Percentiles rank a stretch among this genome's conserved stretches.
phyloP scores from a whole-genome alignment of 2,888 invertebrate species.

The Eucera pruinosa region DNA sequence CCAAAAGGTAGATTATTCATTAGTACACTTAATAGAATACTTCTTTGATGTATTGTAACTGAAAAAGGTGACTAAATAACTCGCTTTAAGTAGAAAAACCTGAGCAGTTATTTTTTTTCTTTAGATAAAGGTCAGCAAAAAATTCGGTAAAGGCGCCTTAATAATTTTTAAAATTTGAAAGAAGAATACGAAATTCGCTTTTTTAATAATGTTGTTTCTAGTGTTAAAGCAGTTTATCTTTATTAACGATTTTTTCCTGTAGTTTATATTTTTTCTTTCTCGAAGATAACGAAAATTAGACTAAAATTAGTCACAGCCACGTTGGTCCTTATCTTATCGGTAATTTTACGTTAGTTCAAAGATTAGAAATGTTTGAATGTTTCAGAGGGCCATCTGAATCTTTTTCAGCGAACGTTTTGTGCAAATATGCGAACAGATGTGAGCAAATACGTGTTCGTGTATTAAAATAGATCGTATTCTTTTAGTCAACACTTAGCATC shows the following conservation, averaged over 20 bases:
- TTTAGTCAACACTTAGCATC: slow-evolving; percentile 4
- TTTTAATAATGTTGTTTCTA: too few species aligned
- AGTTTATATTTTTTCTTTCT: not conserved
- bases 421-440: not conserved
- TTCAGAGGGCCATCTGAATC: not conserved
- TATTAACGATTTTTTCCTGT: not conserved
- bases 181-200: too few species aligned
- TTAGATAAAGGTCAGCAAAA: too few species aligned
- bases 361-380: slow-evolving; percentile 1
- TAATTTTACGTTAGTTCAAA: slow-evolving; percentile 13
- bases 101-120: too few species aligned
- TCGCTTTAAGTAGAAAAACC: too few species aligned
- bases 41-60: too few species aligned
- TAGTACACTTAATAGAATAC: too few species aligned
- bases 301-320: not conserved
- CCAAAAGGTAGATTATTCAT: too few species aligned
- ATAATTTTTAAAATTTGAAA: too few species aligned
- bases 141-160: too few species aligned
- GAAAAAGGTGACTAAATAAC: too few species aligned
- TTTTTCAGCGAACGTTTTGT: not conserved
- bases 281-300: not conserved
- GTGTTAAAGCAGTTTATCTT: too few species aligned
- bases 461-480: not conserved
- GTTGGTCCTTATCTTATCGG: slow-evolving; percentile 38
- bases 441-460: slow-evolving; percentile 1